Evolutionary conservation across 2,888 invertebrate genomes (phyloP), one percentile per base, ranked within the genome.

Genomic region (Lepidonotus clava): DNA sequence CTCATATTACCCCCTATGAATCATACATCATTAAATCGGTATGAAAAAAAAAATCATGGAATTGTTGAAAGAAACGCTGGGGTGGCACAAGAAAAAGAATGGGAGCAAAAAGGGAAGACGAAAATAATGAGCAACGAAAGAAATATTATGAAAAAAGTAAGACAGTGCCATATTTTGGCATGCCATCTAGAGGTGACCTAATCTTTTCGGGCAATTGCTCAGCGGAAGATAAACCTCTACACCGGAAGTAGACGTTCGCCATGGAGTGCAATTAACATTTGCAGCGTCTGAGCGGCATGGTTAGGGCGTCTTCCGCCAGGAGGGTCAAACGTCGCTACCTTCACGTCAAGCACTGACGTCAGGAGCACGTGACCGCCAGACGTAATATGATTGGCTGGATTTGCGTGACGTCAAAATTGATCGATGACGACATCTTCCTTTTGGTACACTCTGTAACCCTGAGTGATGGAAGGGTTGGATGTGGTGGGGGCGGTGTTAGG

Each of bases 361-460:
- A 46, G 8, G 11, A 61, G 6, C 76, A 76, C 76, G 76, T 76
- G 76, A 76, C 76, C n/a, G 36, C 36, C n/a, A 34, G 28, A n/a
- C 67, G 38, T 28, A 38, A 14, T 76, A 40, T 76, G 76, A 76
- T 76, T 76, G 76, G 38, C 24, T 76, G 76, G 76, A 76, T 76
- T 40, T 76, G 24, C 40, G 38, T 76, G 76, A 76, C 76, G 76
- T 76, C 38, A 76, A 28, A 40, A 36, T 14, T 76, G 76, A 76
- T 76, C 21, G 76, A 76, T 76, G 40, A 18, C 38, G 76, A 21
- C 40, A 38, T 76, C 40, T 76, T 76, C 28, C 61, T 61, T 61
- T 61, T 61, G 28, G 28, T 28, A 61, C 61, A 32, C 61, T 61
- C 61, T 11, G 61, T 32, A 32, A 32, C 61, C 2, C 24, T 61